Conservation (phyloP, 2,797 vertebrate genomes). For the Peromyscus melanophrys region DNA sequence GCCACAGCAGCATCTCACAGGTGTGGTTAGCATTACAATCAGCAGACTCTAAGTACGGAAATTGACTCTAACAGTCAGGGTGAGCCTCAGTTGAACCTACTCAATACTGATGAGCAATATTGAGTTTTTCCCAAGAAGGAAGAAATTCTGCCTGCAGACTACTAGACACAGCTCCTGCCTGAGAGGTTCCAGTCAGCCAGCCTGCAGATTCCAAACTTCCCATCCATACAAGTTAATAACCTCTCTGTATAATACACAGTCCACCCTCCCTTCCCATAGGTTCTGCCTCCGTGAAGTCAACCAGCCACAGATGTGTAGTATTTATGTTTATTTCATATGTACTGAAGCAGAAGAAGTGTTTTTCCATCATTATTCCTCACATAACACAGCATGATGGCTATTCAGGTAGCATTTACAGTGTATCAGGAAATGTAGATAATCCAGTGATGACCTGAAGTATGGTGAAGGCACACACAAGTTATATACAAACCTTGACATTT, state of each 20-base stretch:
- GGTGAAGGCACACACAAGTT: not conserved
- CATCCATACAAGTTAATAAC: not conserved
- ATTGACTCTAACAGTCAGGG: not conserved
- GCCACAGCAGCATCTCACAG: not conserved
- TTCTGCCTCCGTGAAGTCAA: not conserved
- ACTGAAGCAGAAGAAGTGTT: not conserved
- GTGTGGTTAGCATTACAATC: not conserved
- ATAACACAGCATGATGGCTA: not conserved
- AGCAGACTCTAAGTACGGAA: not conserved
- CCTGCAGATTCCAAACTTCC: not conserved
- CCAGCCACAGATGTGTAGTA: not conserved
- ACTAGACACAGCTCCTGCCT: not conserved
- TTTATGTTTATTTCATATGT: not conserved
- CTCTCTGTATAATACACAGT: not conserved
- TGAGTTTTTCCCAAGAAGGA: not conserved
- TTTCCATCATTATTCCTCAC: not conserved
- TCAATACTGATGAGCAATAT: not conserved
- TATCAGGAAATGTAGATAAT: not conserved
- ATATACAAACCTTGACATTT: not conserved
- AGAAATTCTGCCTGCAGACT: not conserved
- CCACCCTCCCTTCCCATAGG: not conserved
- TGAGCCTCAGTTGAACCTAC: not conserved
- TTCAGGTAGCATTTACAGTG: not conserved
- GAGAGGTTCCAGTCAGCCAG: not conserved
- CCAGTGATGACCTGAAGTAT: not conserved